Evolutionary conservation across 53 echinoderm and acorn worm species (phyloP), one percentile per base, ranked within the genome.

Genomic region (Holothuria scabra): DNA sequence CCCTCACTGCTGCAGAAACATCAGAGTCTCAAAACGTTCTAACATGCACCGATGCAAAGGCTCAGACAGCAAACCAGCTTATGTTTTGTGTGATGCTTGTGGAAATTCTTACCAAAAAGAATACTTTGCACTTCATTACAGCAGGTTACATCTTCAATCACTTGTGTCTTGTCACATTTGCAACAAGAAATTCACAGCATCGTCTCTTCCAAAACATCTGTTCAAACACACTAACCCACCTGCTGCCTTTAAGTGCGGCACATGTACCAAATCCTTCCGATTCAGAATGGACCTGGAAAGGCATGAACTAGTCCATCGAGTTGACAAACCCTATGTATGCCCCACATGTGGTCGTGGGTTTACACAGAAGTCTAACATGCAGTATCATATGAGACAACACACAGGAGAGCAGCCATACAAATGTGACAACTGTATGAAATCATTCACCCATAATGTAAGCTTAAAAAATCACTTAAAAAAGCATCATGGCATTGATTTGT

Each of bases 361-460:
- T 65, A 89, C 95, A 31, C 93, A 95, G 79, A 85, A 82, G 26
- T 88, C 86, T 79, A 95, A 95, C 87, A 81, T 92, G 91, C 76
- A 86, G 55, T 86, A 89, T 29, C 95, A 95, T 65, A 88, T 89
- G 85, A 60, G 95, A 31, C 90, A 93, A 37, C 95, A 95, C 83
- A 91, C 95, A 0, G 95, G 95, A 25, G 87, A 91, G 31, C 93
- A 95, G 72, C 95, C 95, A 13, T 95, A 95, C 64, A 86, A 87
- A 46, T 95, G 95, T 61, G 75, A 93, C 38, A 65, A 86, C 66
- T 95, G 95, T 65, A 72, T 70, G 46, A 85, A 91, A 31, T 88
- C 94, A 22, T 96, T 93, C 88, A 92, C 93, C 2, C 96, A 96
- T 55, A 96, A 96, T 28, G 96, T 96, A 74, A 96, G 96, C 79